A percentile compares a stretch with the other conserved stretches of the same genome.
Conservation (phyloP, 2,113 vertebrate species). For the Etia nguti region DNA sequence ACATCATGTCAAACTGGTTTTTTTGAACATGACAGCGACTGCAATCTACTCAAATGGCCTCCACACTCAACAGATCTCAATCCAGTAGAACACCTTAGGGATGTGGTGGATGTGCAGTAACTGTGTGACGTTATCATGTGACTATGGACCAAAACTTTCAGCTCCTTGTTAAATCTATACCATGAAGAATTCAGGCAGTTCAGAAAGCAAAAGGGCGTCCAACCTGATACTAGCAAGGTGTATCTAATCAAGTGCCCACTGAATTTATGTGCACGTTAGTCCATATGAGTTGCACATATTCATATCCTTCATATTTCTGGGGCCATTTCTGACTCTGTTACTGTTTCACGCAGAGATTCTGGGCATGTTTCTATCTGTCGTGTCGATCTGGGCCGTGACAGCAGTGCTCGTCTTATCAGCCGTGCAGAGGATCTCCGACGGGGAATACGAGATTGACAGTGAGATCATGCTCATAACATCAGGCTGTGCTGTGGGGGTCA, state of each 20-base stretch:
- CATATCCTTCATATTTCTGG: background rate
- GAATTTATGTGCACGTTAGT: background rate
- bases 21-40: background rate
- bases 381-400: constrained; percentile 88
- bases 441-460: constrained; percentile 79
- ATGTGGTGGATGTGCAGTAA: background rate
- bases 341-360: constrained; percentile 78
- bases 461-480: constrained; percentile 85
- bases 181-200: background rate
- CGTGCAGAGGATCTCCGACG: constrained; percentile 73
- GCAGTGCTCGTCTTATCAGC: constrained; percentile 80
- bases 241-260: background rate
- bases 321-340: background rate
- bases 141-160: background rate
- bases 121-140: background rate
- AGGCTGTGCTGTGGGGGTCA: constrained; percentile 80
- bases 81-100: background rate
- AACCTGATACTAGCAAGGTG: background rate
- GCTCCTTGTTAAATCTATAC: background rate
- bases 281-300: background rate
- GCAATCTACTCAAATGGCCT: background rate
- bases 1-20: background rate
- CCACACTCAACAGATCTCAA: background rate
- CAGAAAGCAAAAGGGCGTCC: background rate
- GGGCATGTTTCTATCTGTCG: constrained; percentile 81